Evolutionary conservation across 2,888 invertebrate species (phyloP).

Genomic region (Sycophila texana): DNA sequence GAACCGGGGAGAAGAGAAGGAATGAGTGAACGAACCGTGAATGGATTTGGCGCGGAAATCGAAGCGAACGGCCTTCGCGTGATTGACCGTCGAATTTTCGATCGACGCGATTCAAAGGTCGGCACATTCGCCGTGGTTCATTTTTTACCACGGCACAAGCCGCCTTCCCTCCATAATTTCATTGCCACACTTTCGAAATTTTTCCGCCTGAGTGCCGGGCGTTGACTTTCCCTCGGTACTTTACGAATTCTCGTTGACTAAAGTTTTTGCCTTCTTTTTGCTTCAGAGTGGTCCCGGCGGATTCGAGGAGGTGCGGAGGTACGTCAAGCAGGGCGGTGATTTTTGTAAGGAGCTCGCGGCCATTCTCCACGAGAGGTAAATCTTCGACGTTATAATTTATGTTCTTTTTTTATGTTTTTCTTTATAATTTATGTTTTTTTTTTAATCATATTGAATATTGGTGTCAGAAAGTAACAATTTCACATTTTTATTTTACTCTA

Average conservation of each 20-base stretch:
- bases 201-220: neutral
- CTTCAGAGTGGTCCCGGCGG: constrained; percentile 92
- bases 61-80: neutral
- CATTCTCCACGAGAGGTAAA: constrained; percentile 93
- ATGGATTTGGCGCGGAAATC: neutral
- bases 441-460: neutral
- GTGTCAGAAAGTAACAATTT: neutral
- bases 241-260: neutral
- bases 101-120: neutral
- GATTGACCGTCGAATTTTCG: neutral
- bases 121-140: constrained; percentile 9
- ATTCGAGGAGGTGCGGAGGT: constrained; percentile 93
- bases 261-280: constrained; percentile 60
- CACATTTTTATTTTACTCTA: neutral
- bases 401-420: neutral
- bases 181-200: constrained; percentile 38
- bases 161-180: constrained; percentile 10
- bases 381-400: neutral
- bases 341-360: constrained; percentile 94
- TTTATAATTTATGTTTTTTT: neutral
- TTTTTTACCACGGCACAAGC: neutral
- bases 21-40: neutral
- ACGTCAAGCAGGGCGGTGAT: constrained; percentile 95
- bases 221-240: neutral
- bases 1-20: neutral